phyloP scores from a whole-genome alignment of 2,113 vertebrate species.

The Ictidomys tridecemlineatus region DNA sequence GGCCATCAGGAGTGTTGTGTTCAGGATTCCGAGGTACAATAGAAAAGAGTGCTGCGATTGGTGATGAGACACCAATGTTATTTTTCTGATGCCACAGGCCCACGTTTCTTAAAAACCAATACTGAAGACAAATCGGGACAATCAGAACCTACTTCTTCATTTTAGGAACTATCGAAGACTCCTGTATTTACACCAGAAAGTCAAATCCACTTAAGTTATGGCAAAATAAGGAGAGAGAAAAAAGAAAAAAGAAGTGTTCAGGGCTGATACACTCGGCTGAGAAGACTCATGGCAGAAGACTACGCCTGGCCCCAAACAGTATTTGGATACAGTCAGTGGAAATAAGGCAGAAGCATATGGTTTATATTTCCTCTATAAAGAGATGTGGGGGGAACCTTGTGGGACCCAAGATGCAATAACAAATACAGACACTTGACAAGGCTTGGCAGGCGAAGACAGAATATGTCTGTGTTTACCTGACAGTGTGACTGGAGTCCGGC shows the following conservation, averaged over 20 bases:
- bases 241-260: background rate
- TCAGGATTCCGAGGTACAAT: background rate
- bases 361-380: conserved; percentile 80
- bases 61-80: background rate
- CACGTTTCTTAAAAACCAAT: background rate
- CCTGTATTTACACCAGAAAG: background rate
- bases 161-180: background rate
- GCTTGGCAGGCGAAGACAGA: conserved; percentile 80
- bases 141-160: background rate
- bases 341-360: conserved; percentile 73
- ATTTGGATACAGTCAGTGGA: conserved; percentile 56
- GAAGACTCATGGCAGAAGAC: conserved; percentile 39
- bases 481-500: conserved; percentile 65
- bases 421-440: conserved; percentile 78
- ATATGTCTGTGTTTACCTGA: conserved; percentile 80
- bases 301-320: background rate
- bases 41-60: background rate
- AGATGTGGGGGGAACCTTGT: conserved; percentile 68
- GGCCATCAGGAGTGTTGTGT: background rate
- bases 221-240: background rate
- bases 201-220: background rate
- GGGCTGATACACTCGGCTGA: background rate
- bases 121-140: background rate
- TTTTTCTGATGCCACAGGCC: background rate
- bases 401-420: conserved; percentile 74